Evolutionary conservation across 2,113 vertebrate genomes (phyloP), one percentile per base, ranked within the genome.

Genomic region (Macrotis lagotis): DNA sequence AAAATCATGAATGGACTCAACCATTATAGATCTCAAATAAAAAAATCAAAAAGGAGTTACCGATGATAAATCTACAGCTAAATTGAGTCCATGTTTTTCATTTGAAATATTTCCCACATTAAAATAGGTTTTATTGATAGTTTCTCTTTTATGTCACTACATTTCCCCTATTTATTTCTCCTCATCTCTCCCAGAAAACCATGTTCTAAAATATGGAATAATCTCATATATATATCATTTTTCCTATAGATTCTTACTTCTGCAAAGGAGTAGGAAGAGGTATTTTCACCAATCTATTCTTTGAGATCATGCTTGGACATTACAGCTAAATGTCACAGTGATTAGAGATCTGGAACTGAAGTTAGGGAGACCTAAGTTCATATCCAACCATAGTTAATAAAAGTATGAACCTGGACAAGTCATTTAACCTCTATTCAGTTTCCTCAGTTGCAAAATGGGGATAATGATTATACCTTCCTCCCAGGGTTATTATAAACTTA

Each of bases 121-220:
- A 66, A 66, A 66, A 37, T 66, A 37, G 59, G 37, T 66, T 93
- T 92, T 96, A 55, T 48, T 37, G 9, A 92, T 89, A 94, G n/a
- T 26, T 55, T 91, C 88, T 92, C 0, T 93, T 92, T 89, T 5
- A 10, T 26, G 9, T 94, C 49, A 37, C 47, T 92, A 1, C 89
- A 47, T 92, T 94, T 96, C 12, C n/a, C n/a, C 66, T 83, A 83
- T 14, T 83, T 44, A 83, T 44, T 19, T 2, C 19, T 83, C 66
- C 66, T 74, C 28, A 59, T 74, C 16, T 83, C 66, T 83, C n/a
- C 19, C n/a, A 83, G 66, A 44, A n/a, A 83, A 6, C n/a, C n/a
- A 22, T 44, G 19, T 83, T 44, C 37, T 44, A 44, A 83, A 83
- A 44, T 74, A 74, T 83, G 66, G 6, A 44, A 24, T 44, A 83